A percentile compares a stretch with the other conserved stretches of the same genome.
phyloP scores from a whole-genome alignment of 2,113 vertebrate species.

The Mormyrus lacerda region DNA sequence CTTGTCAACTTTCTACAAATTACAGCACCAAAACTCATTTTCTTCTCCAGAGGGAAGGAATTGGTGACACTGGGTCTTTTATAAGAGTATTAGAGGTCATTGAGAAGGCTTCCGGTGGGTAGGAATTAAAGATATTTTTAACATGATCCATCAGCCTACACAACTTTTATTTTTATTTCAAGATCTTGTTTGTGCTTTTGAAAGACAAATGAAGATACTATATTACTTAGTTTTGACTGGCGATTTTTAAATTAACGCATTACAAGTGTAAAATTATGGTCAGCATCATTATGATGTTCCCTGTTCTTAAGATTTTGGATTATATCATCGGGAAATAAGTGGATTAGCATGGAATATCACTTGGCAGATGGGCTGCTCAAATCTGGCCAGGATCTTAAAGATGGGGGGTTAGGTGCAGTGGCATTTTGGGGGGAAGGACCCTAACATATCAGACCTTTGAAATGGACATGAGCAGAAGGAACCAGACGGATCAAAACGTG shows the following conservation, averaged over 20 bases:
- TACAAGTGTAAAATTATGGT: neutral
- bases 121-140: conserved; percentile 32
- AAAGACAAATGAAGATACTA: conserved; percentile 40
- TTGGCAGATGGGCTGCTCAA: neutral
- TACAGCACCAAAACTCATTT: conserved; percentile 43
- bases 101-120: conserved; percentile 26
- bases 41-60: conserved; percentile 27
- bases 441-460: too few species aligned
- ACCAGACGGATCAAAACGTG: too few species aligned
- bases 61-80: conserved; percentile 37
- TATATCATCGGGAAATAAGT: neutral
- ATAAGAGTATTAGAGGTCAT: conserved; percentile 39
- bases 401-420: neutral
- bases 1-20: conserved; percentile 44
- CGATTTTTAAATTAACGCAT: neutral
- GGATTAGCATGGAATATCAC: neutral
- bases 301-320: neutral
- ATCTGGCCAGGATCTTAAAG: neutral
- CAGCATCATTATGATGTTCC: neutral
- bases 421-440: too few species aligned
- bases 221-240: conserved; percentile 39
- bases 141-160: conserved; percentile 28
- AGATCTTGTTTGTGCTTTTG: conserved; percentile 45
- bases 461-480: too few species aligned
- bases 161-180: conserved; percentile 23